These are phyloP conservation scores for Pachycephala philippinensis DNA, from an alignment of 2,113 vertebrate species.

Conservation along the genomic window DNA sequence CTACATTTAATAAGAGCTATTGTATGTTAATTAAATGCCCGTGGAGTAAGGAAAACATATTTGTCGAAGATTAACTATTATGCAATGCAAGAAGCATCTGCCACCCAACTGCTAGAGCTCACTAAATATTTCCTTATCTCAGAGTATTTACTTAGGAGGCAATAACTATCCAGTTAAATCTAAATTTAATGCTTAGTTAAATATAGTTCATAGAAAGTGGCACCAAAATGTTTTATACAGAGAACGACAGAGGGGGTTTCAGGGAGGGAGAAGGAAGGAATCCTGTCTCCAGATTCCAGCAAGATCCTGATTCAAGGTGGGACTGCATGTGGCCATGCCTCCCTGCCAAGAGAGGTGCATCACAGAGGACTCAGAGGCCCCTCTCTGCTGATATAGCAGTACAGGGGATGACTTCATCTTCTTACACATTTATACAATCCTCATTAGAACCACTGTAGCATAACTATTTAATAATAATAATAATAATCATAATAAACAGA, in stretches of 20 bases:
- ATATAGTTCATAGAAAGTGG: conserved; percentile 74
- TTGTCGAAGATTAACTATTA: conserved; percentile 65
- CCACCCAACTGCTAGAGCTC: conserved; percentile 68
- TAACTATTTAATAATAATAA: conserved; percentile 4
- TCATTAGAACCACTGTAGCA: not conserved
- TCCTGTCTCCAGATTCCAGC: not conserved
- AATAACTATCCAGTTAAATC: conserved; percentile 72
- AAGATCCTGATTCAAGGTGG: not conserved
- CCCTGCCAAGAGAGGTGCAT: not conserved
- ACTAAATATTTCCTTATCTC: conserved; percentile 73
- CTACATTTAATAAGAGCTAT: conserved; percentile 59
- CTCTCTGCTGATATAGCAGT: not conserved
- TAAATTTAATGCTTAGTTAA: conserved; percentile 76
- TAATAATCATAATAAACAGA: not conserved
- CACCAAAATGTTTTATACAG: conserved; percentile 66
- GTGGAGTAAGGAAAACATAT: conserved; percentile 64
- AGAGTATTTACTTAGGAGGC: conserved; percentile 74
- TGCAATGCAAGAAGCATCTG: conserved; percentile 63
- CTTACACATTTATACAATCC: not conserved
- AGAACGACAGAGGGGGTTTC: conserved; percentile 34
- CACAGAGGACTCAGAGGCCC: not conserved
- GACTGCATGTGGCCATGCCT: not conserved
- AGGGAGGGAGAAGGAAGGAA: conserved; percentile 3
- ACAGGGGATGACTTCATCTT: not conserved
- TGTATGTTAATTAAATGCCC: conserved; percentile 65